These are phyloP conservation scores for Stegophylla sp. DNA, from an alignment of 2,888 invertebrate species.

Conservation along the genomic window DNA sequence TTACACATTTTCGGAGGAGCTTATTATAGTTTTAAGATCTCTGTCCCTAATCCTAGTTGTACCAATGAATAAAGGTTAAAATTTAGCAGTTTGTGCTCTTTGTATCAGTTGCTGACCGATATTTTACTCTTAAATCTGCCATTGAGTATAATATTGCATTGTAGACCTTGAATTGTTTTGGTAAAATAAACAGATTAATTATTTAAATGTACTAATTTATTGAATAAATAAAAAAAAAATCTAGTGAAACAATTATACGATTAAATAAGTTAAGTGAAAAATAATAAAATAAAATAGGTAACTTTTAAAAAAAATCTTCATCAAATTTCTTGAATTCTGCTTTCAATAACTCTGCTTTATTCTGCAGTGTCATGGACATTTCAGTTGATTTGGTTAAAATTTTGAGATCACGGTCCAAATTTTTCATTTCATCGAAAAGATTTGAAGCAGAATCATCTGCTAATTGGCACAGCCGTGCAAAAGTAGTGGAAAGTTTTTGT, in stretches of 20 bases:
- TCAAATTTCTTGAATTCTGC: slow-evolving; percentile 92
- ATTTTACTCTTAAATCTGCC: no score
- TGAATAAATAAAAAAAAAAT: no score
- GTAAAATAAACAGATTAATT: no score
- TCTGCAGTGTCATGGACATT: slow-evolving; percentile 82
- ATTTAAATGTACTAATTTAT: no score
- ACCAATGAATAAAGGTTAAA: no score
- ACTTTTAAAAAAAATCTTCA: slow-evolving; percentile 87
- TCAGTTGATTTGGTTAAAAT: slow-evolving; percentile 81
- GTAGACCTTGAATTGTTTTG: no score
- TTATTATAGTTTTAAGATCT: not conserved
- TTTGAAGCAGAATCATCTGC: slow-evolving; percentile 89
- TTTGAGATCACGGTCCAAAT: slow-evolving; percentile 75
- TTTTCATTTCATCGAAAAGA: slow-evolving; percentile 81
- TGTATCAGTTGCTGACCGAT: no score
- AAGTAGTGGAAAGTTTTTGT: slow-evolving; percentile 90
- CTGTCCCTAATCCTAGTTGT: not conserved
- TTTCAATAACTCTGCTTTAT: slow-evolving; percentile 91
- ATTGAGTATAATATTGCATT: no score
- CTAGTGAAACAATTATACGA: no score
- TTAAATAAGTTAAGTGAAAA: no score
- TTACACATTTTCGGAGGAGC: not conserved
- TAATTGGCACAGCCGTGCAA: slow-evolving; percentile 89
- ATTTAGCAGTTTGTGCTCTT: no score
- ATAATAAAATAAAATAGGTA: no score